Evolutionary conservation across 2,888 invertebrate genomes (phyloP).

Genomic region (Andrena dorsata): DNA sequence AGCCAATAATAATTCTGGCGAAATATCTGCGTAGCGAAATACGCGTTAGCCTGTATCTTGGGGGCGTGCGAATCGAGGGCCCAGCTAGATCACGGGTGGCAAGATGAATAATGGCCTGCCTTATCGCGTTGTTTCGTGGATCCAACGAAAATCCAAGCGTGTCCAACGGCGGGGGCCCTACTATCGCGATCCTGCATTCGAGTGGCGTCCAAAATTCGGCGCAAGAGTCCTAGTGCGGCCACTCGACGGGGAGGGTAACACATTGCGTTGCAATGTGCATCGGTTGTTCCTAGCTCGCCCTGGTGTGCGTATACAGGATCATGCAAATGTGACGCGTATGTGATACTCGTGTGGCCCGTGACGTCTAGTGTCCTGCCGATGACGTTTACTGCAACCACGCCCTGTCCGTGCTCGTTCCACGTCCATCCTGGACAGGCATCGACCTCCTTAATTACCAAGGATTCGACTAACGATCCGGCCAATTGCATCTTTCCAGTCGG

Average conservation of each 20-base stretch:
- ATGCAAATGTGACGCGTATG: constrained; percentile 82
- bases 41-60: not conserved
- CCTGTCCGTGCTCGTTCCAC: constrained; percentile 70
- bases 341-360: constrained; percentile 81
- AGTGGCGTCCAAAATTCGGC: constrained; percentile 71
- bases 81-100: constrained; percentile 10
- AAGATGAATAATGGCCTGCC: constrained; percentile 53
- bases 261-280: constrained; percentile 70
- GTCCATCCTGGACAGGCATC: constrained; percentile 77
- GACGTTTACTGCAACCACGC: constrained; percentile 84
- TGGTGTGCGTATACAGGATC: constrained; percentile 69
- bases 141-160: constrained; percentile 47
- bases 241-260: constrained; percentile 74
- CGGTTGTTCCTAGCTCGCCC: constrained; percentile 61
- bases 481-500: constrained; percentile 59
- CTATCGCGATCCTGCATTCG: constrained; percentile 59
- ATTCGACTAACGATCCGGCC: constrained; percentile 65
- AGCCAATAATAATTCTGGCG: too few relatives aligned
- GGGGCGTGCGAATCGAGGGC: not conserved
- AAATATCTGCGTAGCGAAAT: too few relatives aligned
- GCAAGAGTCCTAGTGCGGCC: constrained; percentile 72
- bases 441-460: constrained; percentile 79
- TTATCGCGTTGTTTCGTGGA: constrained; percentile 52
- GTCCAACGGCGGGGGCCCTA: constrained; percentile 21
- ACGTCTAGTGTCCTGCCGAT: constrained; percentile 84